phyloP scores from a whole-genome alignment of 1,140 invertebrate species.

The Coenobita brevimanus region DNA sequence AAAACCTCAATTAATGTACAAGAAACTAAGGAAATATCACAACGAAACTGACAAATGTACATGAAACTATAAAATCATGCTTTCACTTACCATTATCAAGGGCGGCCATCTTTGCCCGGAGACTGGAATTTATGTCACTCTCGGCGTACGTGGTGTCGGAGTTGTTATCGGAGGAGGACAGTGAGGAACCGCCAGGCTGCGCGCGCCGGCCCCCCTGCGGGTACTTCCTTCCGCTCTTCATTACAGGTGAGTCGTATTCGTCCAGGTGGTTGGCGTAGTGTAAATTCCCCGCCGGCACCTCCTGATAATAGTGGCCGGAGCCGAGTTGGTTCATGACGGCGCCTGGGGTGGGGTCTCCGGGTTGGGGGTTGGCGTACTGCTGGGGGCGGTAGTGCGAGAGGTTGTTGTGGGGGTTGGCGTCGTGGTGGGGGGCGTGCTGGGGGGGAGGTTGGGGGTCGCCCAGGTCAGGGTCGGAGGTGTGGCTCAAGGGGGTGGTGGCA shows the following conservation, averaged over 20 bases:
- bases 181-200: slow-evolving; percentile 61
- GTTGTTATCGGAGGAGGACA: slow-evolving; percentile 71
- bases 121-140: slow-evolving; percentile 69
- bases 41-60: not conserved
- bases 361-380: slow-evolving; percentile 8
- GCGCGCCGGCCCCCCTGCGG: slow-evolving; percentile 38
- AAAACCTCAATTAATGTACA: not conserved
- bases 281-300: slow-evolving; percentile 41
- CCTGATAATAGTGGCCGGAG: slow-evolving; percentile 54
- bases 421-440: slow-evolving; percentile 30
- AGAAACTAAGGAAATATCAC: not conserved
- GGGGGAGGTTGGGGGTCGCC: slow-evolving; percentile 53
- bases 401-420: slow-evolving; percentile 34
- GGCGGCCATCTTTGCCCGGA: slow-evolving; percentile 59
- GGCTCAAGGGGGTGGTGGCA: slow-evolving; percentile 60
- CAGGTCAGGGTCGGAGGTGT: slow-evolving; percentile 51
- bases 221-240: slow-evolving; percentile 51
- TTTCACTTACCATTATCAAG: slow-evolving; percentile 69
- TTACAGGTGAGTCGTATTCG: slow-evolving; percentile 61
- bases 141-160: slow-evolving; percentile 71
- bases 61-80: not conserved
- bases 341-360: not conserved
- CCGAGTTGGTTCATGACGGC: slow-evolving; percentile 58
- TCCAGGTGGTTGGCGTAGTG: slow-evolving; percentile 65
- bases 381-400: slow-evolving; percentile 58